Percentiles rank a stretch among this genome's conserved stretches.
phyloP scores from a whole-genome alignment of 35 echinoderm and acorn worm genomes.

The Eucidaris tribuloides region DNA sequence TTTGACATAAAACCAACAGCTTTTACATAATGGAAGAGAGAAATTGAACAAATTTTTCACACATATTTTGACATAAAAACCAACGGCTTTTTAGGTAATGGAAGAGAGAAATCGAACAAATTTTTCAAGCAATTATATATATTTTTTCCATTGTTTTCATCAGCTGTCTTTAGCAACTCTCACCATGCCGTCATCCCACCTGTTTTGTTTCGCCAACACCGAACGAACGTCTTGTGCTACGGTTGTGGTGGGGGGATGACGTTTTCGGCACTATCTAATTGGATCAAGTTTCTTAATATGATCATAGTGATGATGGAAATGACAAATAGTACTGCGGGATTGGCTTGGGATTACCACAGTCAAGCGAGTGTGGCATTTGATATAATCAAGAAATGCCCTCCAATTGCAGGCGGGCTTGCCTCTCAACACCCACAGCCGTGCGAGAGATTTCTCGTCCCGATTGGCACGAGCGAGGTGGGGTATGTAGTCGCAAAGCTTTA shows the following conservation, averaged over 20 bases:
- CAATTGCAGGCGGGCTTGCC: constrained; percentile 16
- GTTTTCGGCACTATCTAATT: constrained; percentile 32
- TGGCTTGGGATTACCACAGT: constrained; percentile 22
- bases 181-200: constrained; percentile 13
- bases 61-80: too few species aligned
- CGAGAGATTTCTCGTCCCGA: not conserved
- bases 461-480: not conserved
- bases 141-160: not conserved
- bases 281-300: constrained; percentile 36
- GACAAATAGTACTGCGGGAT: constrained; percentile 9
- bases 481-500: not conserved
- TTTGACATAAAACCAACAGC: too few species aligned
- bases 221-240: not conserved
- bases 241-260: not conserved
- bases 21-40: too few species aligned
- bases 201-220: constrained; percentile 8
- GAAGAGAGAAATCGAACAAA: too few species aligned
- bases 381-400: constrained; percentile 27
- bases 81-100: too few species aligned
- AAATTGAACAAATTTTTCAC: too few species aligned
- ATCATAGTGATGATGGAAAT: constrained; percentile 30
- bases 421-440: constrained; percentile 12
- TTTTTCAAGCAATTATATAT: constrained; percentile 36
- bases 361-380: constrained; percentile 26
- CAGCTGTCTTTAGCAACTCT: not conserved